A percentile compares a stretch with the other conserved stretches of the same genome.
phyloP scores from a whole-genome alignment of 1,140 invertebrate species.

The Drosophila sp. region DNA sequence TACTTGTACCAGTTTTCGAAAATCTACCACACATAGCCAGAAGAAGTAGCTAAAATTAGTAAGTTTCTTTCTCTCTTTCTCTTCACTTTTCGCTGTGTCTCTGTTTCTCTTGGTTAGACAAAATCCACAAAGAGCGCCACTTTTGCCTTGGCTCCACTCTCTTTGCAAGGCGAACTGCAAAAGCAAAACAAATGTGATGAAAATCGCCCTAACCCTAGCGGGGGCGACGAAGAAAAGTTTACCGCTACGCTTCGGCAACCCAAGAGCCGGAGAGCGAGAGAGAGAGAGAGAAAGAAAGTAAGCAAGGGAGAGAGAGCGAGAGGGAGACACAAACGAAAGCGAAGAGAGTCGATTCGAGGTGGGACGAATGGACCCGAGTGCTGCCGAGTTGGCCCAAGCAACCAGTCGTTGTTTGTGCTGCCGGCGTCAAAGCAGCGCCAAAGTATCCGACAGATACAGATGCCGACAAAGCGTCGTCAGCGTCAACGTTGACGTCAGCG shows the following conservation, averaged over 20 bases:
- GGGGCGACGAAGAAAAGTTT: conserved; percentile 41
- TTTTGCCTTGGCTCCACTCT: conserved; percentile 23
- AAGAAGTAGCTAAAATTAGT: conserved; percentile 23
- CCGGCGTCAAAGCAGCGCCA: conserved; percentile 41
- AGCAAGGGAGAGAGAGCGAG: not conserved
- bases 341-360: not conserved
- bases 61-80: not conserved
- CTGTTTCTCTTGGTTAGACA: conserved; percentile 60
- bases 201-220: conserved; percentile 47
- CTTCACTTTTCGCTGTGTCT: not conserved
- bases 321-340: not conserved
- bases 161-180: conserved; percentile 63
- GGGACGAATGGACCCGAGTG: not conserved
- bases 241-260: conserved; percentile 60
- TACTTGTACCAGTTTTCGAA: conserved; percentile 38
- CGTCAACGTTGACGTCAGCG: not conserved
- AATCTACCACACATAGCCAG: conserved; percentile 16
- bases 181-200: conserved; percentile 79
- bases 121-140: conserved; percentile 40
- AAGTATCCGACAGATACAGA: conserved; percentile 49
- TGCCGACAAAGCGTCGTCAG: conserved; percentile 16
- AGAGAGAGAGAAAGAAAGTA: conserved; percentile 18
- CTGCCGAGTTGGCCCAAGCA: conserved; percentile 46
- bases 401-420: conserved; percentile 59
- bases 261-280: conserved; percentile 27